Evolutionary conservation across 2,113 vertebrate genomes (phyloP), one percentile per base, ranked within the genome.

Genomic region (Tetrao urogallus): DNA sequence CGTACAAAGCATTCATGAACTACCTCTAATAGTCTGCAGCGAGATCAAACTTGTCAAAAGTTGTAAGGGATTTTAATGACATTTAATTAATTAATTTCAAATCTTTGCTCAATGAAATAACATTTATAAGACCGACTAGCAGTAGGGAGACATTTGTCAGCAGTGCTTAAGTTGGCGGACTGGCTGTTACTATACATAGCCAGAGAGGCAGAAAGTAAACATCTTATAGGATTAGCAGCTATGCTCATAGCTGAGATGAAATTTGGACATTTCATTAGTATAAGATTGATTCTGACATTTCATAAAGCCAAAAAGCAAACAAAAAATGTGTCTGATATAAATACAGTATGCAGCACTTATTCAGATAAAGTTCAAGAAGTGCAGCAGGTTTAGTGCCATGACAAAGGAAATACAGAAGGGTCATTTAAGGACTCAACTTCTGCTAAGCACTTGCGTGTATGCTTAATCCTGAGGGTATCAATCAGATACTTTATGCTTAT

Each of bases 231-330:
- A 94, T 97, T 94, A 95, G 94, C 84, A 92, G 94, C 83, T 94
- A 73, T 93, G 93, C 83, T 95, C 89, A 83, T 82, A 89, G 93
- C 91, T 85, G 89, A 96, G 94, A 96, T 96, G 89, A 94, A 96
- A 97, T 95, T 94, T 96, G 96, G 94, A 94, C 88, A 94, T 95
- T 96, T 96, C 93, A 95, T 96, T 95, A 96, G 94, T 95, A 47
- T 89, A 95, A 94, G 95, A 94, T 82, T 96, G 95, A 91, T 93
- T 93, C 95, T 96, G 96, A 96, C 96, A 96, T 97, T 96, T 97
- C 94, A 52, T 73, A 95, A 95, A 97, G 93, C 95, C 96, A 88
- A 95, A 96, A 95, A 81, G 95, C 96, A 96, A 96, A 96, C 96
- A 97, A 90, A 94, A 90, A 89, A 81, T 83, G 70, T 74, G 79